Evolutionary conservation across 1,140 invertebrate genomes (phyloP).

Genomic region (Bombus breviceps): DNA sequence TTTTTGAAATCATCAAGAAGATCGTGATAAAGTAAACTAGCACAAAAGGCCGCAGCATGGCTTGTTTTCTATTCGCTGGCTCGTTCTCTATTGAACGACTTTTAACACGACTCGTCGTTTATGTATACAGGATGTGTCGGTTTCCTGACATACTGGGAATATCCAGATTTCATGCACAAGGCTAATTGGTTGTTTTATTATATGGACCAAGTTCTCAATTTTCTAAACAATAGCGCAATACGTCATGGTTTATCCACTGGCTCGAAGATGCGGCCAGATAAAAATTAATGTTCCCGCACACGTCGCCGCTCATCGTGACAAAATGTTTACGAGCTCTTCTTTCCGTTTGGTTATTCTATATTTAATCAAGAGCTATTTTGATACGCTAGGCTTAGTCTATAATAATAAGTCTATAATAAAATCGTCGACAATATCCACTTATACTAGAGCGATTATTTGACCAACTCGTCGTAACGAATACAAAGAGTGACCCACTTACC

Average conservation of each 20-base stretch:
- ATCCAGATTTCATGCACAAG: slow-evolving; percentile 41
- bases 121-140: slow-evolving; percentile 65
- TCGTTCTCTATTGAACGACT: slow-evolving; percentile 61
- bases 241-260: not conserved
- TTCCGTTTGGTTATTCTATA: not conserved
- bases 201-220: slow-evolving; percentile 23
- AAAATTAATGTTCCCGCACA: not conserved
- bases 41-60: slow-evolving; percentile 37
- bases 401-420: not conserved
- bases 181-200: slow-evolving; percentile 46
- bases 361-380: not conserved
- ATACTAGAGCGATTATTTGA: not conserved
- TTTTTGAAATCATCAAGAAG: not conserved
- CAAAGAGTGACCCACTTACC: slow-evolving; percentile 44
- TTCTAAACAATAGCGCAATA: slow-evolving; percentile 15
- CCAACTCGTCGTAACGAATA: slow-evolving; percentile 6
- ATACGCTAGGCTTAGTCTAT: not conserved
- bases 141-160: slow-evolving; percentile 50
- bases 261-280: not conserved
- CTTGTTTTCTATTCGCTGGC: slow-evolving; percentile 27
- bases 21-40: not conserved
- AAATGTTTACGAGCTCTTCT: not conserved
- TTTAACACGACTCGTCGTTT: slow-evolving; percentile 51
- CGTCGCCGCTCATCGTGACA: not conserved
- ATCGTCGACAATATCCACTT: not conserved